phyloP scores from a whole-genome alignment of 2,888 invertebrate genomes.

The Cylloceria caligata region DNA sequence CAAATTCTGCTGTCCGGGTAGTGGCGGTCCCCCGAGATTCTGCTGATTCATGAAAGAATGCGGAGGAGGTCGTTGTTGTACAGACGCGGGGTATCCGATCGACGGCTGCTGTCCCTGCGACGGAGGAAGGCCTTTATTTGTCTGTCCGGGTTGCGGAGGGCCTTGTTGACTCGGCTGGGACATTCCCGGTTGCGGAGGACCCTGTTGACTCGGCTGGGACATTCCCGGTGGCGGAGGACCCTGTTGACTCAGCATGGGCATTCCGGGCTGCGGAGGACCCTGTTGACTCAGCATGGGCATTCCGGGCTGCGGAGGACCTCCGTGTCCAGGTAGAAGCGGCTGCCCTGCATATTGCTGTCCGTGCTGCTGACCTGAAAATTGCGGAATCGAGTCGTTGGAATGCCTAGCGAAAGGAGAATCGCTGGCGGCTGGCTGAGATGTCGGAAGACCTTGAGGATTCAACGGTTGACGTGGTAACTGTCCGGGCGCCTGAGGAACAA shows the following conservation, averaged over 20 bases:
- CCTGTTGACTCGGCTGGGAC: constrained; percentile 61
- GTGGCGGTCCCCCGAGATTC: constrained; percentile 56
- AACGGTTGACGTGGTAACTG: constrained; percentile 41
- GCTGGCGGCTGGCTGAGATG: constrained; percentile 52
- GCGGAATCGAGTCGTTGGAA: constrained; percentile 50
- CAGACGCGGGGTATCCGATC: constrained; percentile 63
- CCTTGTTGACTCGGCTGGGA: constrained; percentile 60
- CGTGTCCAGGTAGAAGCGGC: constrained; percentile 65
- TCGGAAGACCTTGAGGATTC: constrained; percentile 56
- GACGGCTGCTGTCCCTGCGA: constrained; percentile 52
- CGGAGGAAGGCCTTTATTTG: constrained; percentile 46
- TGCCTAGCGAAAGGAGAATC: constrained; percentile 58
- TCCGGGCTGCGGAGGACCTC: constrained; percentile 27
- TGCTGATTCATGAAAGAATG: constrained; percentile 47
- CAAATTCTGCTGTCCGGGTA: constrained; percentile 67
- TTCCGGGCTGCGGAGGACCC: constrained; percentile 56
- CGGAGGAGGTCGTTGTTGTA: constrained; percentile 49
- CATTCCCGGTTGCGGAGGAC: constrained; percentile 52
- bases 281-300: constrained; percentile 38
- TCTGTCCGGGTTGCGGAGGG: constrained; percentile 60
- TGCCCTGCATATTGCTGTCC: constrained; percentile 56
- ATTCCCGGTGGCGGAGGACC: constrained; percentile 52
- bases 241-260: constrained; percentile 59
- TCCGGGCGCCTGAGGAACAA: constrained; percentile 38
- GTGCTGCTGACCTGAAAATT: constrained; percentile 43